Base-by-base conservation (phyloP, 2,113 vertebrate genomes). In the Progne subis region DNA sequence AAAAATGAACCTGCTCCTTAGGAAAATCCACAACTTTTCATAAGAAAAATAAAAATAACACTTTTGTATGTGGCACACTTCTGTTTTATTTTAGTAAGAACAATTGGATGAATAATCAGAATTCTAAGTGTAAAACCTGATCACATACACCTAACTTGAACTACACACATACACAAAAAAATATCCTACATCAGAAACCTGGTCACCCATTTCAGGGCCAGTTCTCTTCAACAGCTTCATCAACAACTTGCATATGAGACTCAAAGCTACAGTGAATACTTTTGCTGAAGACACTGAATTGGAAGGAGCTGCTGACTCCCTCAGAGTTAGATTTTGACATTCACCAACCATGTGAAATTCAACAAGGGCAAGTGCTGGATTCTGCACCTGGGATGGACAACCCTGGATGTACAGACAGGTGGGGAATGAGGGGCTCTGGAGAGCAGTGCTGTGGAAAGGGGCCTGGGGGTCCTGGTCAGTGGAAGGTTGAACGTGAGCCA, bases 41-140 rank as follows among this genome's bases (percentile, higher is more conserved):
- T 76, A 71, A 68, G 49, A 34, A 88, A 82, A 94, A 93, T 91
- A 89, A 96, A 97, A 80, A 31, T 16, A 90, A 78, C 37, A n/a
- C 17, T 83, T 82, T 86, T 53, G 41, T 91, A 67, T 4, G 4
- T 79, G 32, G 15, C 31, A 56, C 88, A 17, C 21, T 69, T 91
- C 24, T 71, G 21, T 81, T 93, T 70, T 77, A 44, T 84, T 90
- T 82, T 90, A 63, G 44, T 53, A 55, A 71, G 49, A 69, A 44
- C 46, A 61, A 56, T 77, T 56, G 28, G 46, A 32, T 64, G 12
- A 86, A 65, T 80, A 70, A 67, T 77, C 23, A 49, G 18, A 83
- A 63, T 82, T 87, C 4, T 41, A 25, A 74, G 8, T 52, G 26
- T 53, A 28, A 86, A 78, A 46, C 28, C n/a, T 69, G 23, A 39